These are phyloP conservation scores for Pollenia labialis DNA, from an alignment of 2,888 invertebrate genomes.

Conservation along the genomic window DNA sequence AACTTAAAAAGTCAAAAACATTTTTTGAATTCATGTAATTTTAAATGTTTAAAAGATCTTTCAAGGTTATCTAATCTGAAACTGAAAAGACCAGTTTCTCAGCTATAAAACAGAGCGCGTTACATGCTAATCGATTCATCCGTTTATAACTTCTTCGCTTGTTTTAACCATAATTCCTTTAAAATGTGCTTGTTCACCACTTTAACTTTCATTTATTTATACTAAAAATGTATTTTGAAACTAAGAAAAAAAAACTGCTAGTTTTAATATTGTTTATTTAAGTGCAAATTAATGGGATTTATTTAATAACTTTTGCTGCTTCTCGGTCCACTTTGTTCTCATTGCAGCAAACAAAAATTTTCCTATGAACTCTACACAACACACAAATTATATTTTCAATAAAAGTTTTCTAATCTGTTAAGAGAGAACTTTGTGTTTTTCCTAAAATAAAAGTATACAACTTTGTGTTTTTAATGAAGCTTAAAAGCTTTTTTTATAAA, in stretches of 20 bases:
- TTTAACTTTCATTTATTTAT: too few species aligned
- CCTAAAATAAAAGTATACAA: not conserved
- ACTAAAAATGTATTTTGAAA: too few species aligned
- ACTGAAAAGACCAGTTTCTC: too few species aligned
- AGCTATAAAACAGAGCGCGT: too few species aligned
- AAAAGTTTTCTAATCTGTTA: conserved; percentile 45
- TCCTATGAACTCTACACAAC: not conserved
- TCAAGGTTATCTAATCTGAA: too few species aligned
- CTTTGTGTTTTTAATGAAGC: conserved; percentile 26
- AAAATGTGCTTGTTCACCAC: too few species aligned
- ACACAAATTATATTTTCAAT: conserved; percentile 1
- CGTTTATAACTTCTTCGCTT: too few species aligned
- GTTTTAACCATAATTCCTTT: too few species aligned
- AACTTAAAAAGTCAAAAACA: too few species aligned
- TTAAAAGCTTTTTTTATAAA: conserved; percentile 21
- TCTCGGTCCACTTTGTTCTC: not conserved
- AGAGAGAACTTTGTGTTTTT: conserved; percentile 24
- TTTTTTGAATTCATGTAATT: too few species aligned
- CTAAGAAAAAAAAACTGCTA: not conserved
- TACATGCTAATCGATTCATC: too few species aligned
- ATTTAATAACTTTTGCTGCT: not conserved
- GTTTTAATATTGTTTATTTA: conserved; percentile 13
- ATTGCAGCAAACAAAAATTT: not conserved
- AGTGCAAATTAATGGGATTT: conserved; percentile 12
- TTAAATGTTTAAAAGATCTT: too few species aligned